Base-by-base conservation (phyloP, 2,113 vertebrate genomes). In the Romanogobio albipinnatus region DNA sequence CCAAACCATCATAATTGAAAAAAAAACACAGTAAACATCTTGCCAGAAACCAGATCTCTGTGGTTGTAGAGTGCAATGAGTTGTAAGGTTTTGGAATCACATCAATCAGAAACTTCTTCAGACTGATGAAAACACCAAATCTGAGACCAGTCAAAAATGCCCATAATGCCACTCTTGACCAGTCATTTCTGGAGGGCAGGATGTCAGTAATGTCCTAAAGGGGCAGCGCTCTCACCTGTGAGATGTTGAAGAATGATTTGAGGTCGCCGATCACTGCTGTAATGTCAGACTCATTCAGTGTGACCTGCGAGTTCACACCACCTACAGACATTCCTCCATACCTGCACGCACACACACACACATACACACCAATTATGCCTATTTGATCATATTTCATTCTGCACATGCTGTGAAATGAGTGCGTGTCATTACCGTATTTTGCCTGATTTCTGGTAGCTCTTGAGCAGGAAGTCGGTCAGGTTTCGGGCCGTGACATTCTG, bases 391-490 rank as follows among this genome's bases (percentile, higher is more conserved):
- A 15, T 81, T 80, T 66, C n/a, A 33, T 66, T 51, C 43, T 47
- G 2, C 11, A 49, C 26, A n/a, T 26, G 13, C 45, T 26, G 1
- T 26, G 9, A 6, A 5, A 19, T 49, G 43, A 24, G 7, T 51
- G 33, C 26, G 47, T 73, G 24, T 2, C 4, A 19, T 68, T 87
- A 95, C 94, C 95, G 93, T 61, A 76, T 93, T 93, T 92, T 95
- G 5, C 95, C 94, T 0, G 84, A 90, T 70, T 79, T 68, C 71
- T 92, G 94, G 0, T 96, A 99, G 0, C 95, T 99, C 94, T 99
- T 99, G 90, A 99, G 90, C 49, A 99, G 92, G 84, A 98, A 98
- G 91, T 99, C 98, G 0, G 97, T 97, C 91, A 98, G 93, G 87
- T 99, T 99, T 53, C 94, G 93, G 36, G 95, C 96, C 0, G 96